Base-by-base conservation (phyloP, 92 coral and sea anemone species). In the Plumapathes pennacea region DNA sequence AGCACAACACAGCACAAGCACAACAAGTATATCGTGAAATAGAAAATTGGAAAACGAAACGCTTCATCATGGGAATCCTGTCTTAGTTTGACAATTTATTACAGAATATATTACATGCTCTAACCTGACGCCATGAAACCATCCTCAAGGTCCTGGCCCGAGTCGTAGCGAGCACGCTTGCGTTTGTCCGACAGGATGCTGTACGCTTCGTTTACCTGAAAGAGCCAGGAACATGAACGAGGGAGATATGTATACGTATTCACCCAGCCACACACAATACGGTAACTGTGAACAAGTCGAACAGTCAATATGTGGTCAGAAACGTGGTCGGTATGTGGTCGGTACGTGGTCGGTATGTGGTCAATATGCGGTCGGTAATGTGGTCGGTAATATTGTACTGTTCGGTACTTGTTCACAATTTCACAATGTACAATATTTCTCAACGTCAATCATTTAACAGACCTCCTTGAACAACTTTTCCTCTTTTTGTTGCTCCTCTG, bases 381-480 rank as follows among this genome's bases (percentile, higher is more conserved):
- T n/a, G n/a, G n/a, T n/a, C n/a, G n/a, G n/a, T n/a, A n/a, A n/a
- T n/a, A n/a, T n/a, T n/a, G n/a, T n/a, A n/a, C n/a, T n/a, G n/a
- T n/a, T n/a, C n/a, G n/a, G n/a, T n/a, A n/a, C n/a, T n/a, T n/a
- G n/a, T n/a, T n/a, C n/a, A n/a, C n/a, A n/a, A n/a, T n/a, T n/a
- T n/a, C n/a, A n/a, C n/a, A n/a, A n/a, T n/a, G n/a, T n/a, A n/a
- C n/a, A n/a, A n/a, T 36, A 9, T 36, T 36, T 36, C 9, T 36
- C 41, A 9, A 9, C 3, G 25, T 29, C 4, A n/a, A 40, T 4
- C 25, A 15, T 2, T 13, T n/a, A 17, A 30, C 76, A 13, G 9
- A 91, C 98, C 94, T 92, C 98, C 84, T 92, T 92, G 38, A 92
- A 92, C 41, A 83, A 76, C 41, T 66, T 58, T 40, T 92, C 98